These are phyloP conservation scores for Nowickia ferox DNA, from an alignment of 2,888 invertebrate genomes.

Conservation along the genomic window DNA sequence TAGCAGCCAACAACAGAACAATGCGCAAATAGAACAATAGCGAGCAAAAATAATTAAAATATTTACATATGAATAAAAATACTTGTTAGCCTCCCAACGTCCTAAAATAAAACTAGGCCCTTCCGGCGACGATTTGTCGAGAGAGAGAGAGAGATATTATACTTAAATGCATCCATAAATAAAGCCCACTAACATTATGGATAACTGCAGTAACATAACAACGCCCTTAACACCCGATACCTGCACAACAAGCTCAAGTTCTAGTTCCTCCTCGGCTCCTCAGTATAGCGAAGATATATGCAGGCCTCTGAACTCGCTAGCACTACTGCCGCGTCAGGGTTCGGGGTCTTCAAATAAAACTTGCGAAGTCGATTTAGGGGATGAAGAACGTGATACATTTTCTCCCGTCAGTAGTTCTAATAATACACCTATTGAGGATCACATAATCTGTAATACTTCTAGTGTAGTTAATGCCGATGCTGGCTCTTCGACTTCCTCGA, in stretches of 20 bases:
- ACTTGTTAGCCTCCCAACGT: slow-evolving; percentile 50
- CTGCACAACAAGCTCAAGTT: slow-evolving; percentile 59
- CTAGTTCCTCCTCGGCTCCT: slow-evolving; percentile 78
- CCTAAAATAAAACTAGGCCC: slow-evolving; percentile 59
- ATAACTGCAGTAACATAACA: slow-evolving; percentile 52
- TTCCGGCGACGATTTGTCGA: slow-evolving; percentile 58
- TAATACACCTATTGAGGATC: slow-evolving; percentile 75
- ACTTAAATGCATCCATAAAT: slow-evolving; percentile 61
- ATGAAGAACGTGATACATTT: slow-evolving; percentile 82
- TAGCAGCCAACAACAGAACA: slow-evolving; percentile 23
- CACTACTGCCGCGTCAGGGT: slow-evolving; percentile 74
- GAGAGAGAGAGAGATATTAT: slow-evolving; percentile 7
- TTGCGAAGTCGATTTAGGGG: slow-evolving; percentile 81
- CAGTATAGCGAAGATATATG: slow-evolving; percentile 79
- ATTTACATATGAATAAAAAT: slow-evolving; percentile 13
- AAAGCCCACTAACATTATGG: slow-evolving; percentile 34
- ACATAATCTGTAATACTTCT: slow-evolving; percentile 55
- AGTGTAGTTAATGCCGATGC: slow-evolving; percentile 43
- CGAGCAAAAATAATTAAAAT: slow-evolving; percentile 32
- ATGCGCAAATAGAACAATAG: slow-evolving; percentile 28
- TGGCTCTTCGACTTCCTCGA: slow-evolving; percentile 50
- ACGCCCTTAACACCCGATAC: slow-evolving; percentile 65
- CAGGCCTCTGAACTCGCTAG: slow-evolving; percentile 69
- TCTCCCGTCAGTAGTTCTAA: slow-evolving; percentile 80
- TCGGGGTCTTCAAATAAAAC: slow-evolving; percentile 79